Percentiles rank a stretch among this genome's conserved stretches.
Conservation (phyloP, 2,888 invertebrate species). For the Venusia cambrica region DNA sequence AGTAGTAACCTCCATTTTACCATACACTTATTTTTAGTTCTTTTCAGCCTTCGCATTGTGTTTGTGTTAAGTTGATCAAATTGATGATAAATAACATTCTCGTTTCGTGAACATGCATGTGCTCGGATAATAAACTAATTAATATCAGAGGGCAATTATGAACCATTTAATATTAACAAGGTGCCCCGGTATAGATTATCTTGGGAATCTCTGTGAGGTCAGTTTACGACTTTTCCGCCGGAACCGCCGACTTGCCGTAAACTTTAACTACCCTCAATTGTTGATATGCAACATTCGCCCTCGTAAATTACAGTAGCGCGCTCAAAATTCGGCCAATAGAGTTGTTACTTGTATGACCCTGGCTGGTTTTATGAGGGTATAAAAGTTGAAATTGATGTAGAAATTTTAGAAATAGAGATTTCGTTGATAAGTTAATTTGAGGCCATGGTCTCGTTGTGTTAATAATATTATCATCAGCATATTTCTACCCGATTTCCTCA, state of each 20-base stretch:
- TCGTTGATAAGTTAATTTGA: too few species aligned
- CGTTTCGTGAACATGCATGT: slow-evolving; percentile 4
- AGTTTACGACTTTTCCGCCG: slow-evolving; percentile 71
- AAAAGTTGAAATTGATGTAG: slow-evolving; percentile 45
- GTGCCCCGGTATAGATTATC: slow-evolving; percentile 73
- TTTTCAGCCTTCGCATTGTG: too few species aligned
- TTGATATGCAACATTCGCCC: slow-evolving; percentile 51
- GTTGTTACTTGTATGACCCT: slow-evolving; percentile 40
- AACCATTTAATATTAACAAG: slow-evolving; percentile 75
- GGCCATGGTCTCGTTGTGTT: too few species aligned
- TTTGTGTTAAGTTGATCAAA: too few species aligned
- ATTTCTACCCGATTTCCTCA: too few species aligned
- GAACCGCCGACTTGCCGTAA: slow-evolving; percentile 58
- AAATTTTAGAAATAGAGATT: too few species aligned
- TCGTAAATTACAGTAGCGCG: slow-evolving; percentile 56
- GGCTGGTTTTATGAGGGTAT: slow-evolving; percentile 52
- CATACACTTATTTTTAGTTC: too few species aligned
- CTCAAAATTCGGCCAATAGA: slow-evolving; percentile 41
- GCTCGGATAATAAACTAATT: slow-evolving; percentile 45
- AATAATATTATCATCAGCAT: too few species aligned
- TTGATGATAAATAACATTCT: background rate
- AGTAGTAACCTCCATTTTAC: too few species aligned
- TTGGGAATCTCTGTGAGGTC: slow-evolving; percentile 62
- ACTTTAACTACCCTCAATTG: slow-evolving; percentile 52
- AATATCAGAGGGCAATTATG: slow-evolving; percentile 68